phyloP scores from a whole-genome alignment of 1,140 invertebrate genomes.

The Drosophila pandora region DNA sequence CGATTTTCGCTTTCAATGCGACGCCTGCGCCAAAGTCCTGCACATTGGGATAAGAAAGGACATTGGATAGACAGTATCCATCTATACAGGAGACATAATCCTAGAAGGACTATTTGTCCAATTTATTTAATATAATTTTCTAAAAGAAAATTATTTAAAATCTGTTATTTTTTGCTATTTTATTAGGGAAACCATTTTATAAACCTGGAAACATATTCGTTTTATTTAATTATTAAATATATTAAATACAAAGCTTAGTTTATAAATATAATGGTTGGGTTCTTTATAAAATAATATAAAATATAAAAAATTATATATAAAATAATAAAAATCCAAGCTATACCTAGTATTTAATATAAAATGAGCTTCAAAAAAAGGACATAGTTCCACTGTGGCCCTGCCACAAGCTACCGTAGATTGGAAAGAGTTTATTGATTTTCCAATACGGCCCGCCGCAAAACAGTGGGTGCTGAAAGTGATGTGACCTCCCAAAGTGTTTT shows the following conservation, averaged over 20 bases:
- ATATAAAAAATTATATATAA: neutral
- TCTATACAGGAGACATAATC: no score
- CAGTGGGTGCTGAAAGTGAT: constrained; percentile 24
- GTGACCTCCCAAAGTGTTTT: constrained; percentile 16
- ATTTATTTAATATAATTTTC: no score
- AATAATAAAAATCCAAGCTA: neutral
- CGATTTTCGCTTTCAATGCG: constrained; percentile 70
- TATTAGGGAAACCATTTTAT: no score
- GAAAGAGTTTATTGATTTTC: constrained; percentile 68
- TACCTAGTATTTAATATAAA: neutral
- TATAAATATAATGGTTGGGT: no score
- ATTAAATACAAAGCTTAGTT: no score
- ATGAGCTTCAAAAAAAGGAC: neutral
- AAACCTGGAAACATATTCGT: no score
- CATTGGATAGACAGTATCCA: neutral
- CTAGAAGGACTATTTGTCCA: no score
- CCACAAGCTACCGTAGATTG: constrained; percentile 17
- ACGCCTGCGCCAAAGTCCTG: constrained; percentile 57
- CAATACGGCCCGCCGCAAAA: constrained; percentile 16
- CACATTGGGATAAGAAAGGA: constrained; percentile 35
- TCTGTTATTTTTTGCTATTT: no score
- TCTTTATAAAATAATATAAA: neutral
- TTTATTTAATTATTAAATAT: no score
- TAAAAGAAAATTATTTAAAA: no score
- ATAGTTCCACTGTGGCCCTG: constrained; percentile 47